These are phyloP conservation scores for Orchesella cincta DNA, from an alignment of 1,140 invertebrate genomes.

Conservation along the genomic window DNA sequence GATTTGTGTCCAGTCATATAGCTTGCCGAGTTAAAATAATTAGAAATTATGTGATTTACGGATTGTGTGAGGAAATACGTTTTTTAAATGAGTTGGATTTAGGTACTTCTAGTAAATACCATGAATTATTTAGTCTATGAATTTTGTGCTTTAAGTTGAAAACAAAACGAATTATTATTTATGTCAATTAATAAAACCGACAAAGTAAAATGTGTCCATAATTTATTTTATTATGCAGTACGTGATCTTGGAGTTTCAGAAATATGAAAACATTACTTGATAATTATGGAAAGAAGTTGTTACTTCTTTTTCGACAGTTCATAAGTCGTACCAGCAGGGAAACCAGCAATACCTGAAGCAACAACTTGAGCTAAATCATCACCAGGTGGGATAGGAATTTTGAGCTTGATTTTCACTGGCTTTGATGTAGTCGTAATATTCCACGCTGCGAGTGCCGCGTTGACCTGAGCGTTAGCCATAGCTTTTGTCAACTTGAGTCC, in stretches of 20 bases:
- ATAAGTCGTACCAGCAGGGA: conserved; percentile 15
- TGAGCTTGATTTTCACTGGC: conserved; percentile 10
- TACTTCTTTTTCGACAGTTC: not conserved
- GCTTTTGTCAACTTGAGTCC: conserved; percentile 10
- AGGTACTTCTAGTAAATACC: too few relatives aligned
- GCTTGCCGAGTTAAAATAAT: too few relatives aligned
- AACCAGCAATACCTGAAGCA: conserved; percentile 19
- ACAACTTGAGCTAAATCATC: conserved; percentile 9
- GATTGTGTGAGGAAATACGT: too few relatives aligned
- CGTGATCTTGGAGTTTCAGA: not conserved
- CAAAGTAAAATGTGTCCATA: not conserved
- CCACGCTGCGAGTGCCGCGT: conserved; percentile 1
- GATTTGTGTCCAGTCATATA: too few relatives aligned
- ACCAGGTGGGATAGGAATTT: conserved; percentile 6
- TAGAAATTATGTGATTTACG: too few relatives aligned
- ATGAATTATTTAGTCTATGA: too few relatives aligned
- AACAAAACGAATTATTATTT: too few relatives aligned
- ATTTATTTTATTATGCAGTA: not conserved
- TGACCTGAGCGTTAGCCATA: conserved; percentile 14
- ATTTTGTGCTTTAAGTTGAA: too few relatives aligned
- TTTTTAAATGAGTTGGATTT: too few relatives aligned
- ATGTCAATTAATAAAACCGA: not conserved
- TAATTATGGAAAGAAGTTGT: not conserved
- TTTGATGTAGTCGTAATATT: conserved; percentile 25
- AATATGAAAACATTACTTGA: not conserved